Base-by-base conservation (phyloP, 2,888 invertebrate species). In the Uropetala carovei region DNA sequence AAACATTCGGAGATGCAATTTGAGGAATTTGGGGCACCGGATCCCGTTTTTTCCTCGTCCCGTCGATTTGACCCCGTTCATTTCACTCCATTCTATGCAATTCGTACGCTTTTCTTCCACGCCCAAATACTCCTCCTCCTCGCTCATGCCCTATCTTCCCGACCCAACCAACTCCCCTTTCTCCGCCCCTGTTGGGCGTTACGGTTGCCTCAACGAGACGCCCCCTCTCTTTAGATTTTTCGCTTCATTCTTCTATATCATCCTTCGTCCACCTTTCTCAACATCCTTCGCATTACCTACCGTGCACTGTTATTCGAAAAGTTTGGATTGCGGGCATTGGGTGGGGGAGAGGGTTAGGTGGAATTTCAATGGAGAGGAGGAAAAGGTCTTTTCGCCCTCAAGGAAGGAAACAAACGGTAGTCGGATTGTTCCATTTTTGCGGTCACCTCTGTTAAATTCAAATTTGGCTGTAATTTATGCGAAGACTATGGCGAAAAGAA, bases 171-270 rank as follows among this genome's bases (percentile, higher is more conserved):
- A 60, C 60, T 30, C 75, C 64, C n/a, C 75, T 27, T 64, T 43
- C 57, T 22, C 30, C 82, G n/a, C 22, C 30, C 10, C 81, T 91
- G 58, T 91, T 82, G 57, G 56, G 68, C 91, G 64, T 91, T 83
- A 82, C 89, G 60, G 58, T 57, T 82, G 92, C 91, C 83, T 82
- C 92, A 22, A 5, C 68, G n/a, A 14, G 16, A 14, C 84, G n/a
- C 59, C 59, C 10, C 85, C 81, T 22, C 27, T 58, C 85, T 22
- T 16, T 58, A 57, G n/a, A 57, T 57, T 85, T 58, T 56, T 58
- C 85, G 58, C 85, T 57, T 57, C 57, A 11, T 58, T n/a, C 85
- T 22, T 85, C 57, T 22, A 56, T 43, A 75, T 83, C 83, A 83
- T 57, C 83, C 83, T 83, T 56, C 43, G 43, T 56, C n/a, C 56